A percentile compares a stretch with the other conserved stretches of the same genome.
Conservation (phyloP, 1,140 invertebrate genomes). For the Radopholus similis region DNA sequence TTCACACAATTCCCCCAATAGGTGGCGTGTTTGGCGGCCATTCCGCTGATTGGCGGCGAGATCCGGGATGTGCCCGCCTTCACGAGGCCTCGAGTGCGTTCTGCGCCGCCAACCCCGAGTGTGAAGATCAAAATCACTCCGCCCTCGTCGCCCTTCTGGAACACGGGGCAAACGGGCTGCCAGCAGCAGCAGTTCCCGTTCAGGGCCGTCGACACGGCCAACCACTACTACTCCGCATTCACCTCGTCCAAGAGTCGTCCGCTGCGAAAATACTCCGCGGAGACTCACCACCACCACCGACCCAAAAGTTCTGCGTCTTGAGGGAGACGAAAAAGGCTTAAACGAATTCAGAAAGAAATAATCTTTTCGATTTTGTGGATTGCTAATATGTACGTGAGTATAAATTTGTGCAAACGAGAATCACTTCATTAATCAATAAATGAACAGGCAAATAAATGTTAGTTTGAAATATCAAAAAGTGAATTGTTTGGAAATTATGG, state of each 20-base stretch:
- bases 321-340: background rate
- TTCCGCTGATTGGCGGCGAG: conserved; percentile 33
- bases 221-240: too few species aligned
- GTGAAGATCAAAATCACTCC: conserved; percentile 20
- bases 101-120: conserved; percentile 35
- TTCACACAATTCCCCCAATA: conserved; percentile 15
- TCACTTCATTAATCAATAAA: background rate
- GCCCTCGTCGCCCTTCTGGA: conserved; percentile 5
- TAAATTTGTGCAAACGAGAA: background rate
- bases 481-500: too few species aligned
- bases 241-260: background rate
- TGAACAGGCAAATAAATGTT: too few species aligned
- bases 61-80: conserved; percentile 27
- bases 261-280: background rate
- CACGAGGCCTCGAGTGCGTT: conserved; percentile 33
- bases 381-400: background rate
- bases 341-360: background rate
- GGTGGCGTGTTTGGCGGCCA: conserved; percentile 38
- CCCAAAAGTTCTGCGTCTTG: background rate
- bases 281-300: too few species aligned
- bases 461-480: too few species aligned
- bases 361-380: background rate
- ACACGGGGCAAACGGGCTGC: background rate
- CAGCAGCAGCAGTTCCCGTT: conserved; percentile 1
- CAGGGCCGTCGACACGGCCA: background rate